Conservation (phyloP, 2,888 invertebrate genomes). For the Pristionchus exspectatus region DNA sequence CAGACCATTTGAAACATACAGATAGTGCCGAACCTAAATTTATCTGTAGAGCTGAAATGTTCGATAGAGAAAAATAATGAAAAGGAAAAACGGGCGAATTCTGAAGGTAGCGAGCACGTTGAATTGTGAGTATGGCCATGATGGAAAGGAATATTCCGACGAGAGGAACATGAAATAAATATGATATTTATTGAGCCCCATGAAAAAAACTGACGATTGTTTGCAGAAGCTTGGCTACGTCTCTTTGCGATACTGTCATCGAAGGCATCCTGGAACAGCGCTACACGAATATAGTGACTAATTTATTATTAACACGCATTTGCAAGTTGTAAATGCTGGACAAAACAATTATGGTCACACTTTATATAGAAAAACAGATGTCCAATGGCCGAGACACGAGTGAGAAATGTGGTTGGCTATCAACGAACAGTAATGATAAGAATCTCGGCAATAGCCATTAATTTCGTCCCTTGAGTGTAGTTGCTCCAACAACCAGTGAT, state of each 20-base stretch:
- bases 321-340: background rate
- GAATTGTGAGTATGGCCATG: background rate
- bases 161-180: background rate
- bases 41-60: no score
- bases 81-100: background rate
- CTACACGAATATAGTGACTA: background rate
- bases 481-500: background rate
- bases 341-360: background rate
- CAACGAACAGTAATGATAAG: background rate
- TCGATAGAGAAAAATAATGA: background rate
- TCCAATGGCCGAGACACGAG: background rate
- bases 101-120: background rate
- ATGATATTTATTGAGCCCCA: background rate
- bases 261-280: background rate
- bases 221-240: background rate
- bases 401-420: background rate
- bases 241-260: background rate
- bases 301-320: background rate
- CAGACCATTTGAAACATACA: slow-evolving; percentile 22
- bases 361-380: background rate
- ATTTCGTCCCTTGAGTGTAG: background rate
- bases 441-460: background rate
- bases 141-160: background rate
- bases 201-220: background rate
- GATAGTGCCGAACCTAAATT: background rate